A percentile compares a stretch with the other conserved stretches of the same genome.
Evolutionary conservation across 2,113 vertebrate species (phyloP).

Genomic region (Heterotilapia buettikoferi): DNA sequence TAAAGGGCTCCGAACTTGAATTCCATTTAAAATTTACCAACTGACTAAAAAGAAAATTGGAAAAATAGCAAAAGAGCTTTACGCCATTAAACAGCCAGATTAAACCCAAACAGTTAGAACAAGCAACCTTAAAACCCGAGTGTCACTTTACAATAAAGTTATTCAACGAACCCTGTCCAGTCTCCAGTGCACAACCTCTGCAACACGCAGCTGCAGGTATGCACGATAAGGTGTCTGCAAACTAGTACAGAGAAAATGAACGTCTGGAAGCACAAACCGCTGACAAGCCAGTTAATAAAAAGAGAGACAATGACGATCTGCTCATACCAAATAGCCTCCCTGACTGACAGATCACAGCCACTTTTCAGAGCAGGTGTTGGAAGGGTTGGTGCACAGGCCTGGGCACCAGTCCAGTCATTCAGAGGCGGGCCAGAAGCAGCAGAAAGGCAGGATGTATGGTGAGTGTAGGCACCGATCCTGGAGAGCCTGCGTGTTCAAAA

Average conservation of each 20-base stretch:
- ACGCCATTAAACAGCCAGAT: neutral
- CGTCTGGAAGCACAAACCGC: neutral
- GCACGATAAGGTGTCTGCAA: neutral
- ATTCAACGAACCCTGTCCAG: accelerated
- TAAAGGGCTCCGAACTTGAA: accelerated
- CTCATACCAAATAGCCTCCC: neutral
- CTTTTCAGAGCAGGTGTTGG: neutral
- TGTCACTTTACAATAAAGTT: neutral
- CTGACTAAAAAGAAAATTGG: neutral
- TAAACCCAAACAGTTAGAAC: neutral
- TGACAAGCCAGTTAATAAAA: neutral
- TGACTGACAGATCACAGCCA: neutral
- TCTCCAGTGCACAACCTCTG: neutral
- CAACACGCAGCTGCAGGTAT: neutral
- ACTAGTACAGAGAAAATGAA: neutral
- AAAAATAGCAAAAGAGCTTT: neutral
- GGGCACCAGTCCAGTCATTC: neutral
- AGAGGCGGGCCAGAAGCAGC: neutral
- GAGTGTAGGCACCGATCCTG: neutral
- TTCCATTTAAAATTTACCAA: neutral
- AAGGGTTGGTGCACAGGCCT: neutral
- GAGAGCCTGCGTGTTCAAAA: neutral
- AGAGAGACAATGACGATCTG: neutral
- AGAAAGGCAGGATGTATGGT: neutral
- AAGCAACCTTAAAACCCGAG: neutral